Base-by-base conservation (phyloP, 2,888 invertebrate species). In the Synergus umbraculus region DNA sequence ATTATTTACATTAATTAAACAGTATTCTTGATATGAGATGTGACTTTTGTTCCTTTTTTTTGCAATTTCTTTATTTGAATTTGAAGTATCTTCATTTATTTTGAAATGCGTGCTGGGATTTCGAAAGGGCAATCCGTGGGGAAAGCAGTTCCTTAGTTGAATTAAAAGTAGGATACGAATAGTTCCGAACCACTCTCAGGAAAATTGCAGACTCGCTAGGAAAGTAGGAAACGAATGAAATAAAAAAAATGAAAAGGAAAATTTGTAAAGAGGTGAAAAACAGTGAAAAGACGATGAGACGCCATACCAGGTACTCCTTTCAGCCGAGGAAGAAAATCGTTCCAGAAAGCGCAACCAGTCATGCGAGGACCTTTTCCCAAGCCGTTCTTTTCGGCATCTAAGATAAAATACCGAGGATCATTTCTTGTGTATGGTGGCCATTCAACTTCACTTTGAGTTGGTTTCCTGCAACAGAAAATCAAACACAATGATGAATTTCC, bases 321-420 rank as follows among this genome's bases (percentile, higher is more conserved):
- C 86, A 99, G 95, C 92, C 96, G 96, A 83, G 98, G 98, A 91
- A 99, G 94, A 93, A 98, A 98, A 88, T 97, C 96, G 90, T 98
- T 98, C 99, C 99, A 99, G 93, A 99, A 99, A 78, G 98, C 97
- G 93, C 99, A 99, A 73, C 97, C 95, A 76, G 96, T 95, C 87
- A 98, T 95, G 89, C 98, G 93, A 13, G 97, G 96, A 80, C 98
- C 96, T 92, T 94, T 93, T 66, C 95, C 94, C 83, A 94, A 93
- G 83, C 95, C 96, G 80, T 94, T 94, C 63, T 95, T 95, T 86
- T 97, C 96, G 1, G 97, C 97, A 83, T 97, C 96, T 93, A 97
- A 97, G 87, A 97, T 96, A 92, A 96, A 97, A 93, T 98, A 98
- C 91, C 96, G 96, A 22, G 98, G 98, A 86, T 96, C 95, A 80